Conservation (phyloP, 1,140 invertebrate species). For the Calephelis nemesis region DNA sequence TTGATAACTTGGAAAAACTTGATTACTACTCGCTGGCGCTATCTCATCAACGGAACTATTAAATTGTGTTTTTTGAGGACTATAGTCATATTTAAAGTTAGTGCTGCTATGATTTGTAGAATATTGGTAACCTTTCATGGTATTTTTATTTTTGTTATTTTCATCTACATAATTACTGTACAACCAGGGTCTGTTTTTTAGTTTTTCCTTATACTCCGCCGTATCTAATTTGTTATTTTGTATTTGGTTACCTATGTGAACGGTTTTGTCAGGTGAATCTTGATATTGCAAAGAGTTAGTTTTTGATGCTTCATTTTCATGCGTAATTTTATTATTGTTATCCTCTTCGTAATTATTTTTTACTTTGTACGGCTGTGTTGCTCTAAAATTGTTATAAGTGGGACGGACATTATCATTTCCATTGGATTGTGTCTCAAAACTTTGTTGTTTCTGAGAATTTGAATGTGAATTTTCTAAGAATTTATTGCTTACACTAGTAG, state of each 20-base stretch:
- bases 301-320: slow-evolving; percentile 29
- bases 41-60: slow-evolving; percentile 53
- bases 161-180: slow-evolving; percentile 41
- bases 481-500: slow-evolving; percentile 49
- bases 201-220: slow-evolving; percentile 52
- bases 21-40: slow-evolving; percentile 57
- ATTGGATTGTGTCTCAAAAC: slow-evolving; percentile 25
- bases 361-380: slow-evolving; percentile 32
- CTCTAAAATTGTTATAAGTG: slow-evolving; percentile 31
- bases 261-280: slow-evolving; percentile 20
- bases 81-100: slow-evolving; percentile 50
- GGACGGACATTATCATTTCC: slow-evolving; percentile 25
- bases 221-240: slow-evolving; percentile 39
- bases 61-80: slow-evolving; percentile 44
- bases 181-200: slow-evolving; percentile 46
- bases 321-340: slow-evolving; percentile 27
- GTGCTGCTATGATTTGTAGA: slow-evolving; percentile 55
- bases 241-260: slow-evolving; percentile 21
- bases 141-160: slow-evolving; percentile 45
- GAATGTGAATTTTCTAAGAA: slow-evolving; percentile 30
- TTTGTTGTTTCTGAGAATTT: slow-evolving; percentile 30
- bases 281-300: slow-evolving; percentile 24
- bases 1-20: slow-evolving; percentile 51
- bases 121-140: slow-evolving; percentile 58
- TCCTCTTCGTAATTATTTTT: slow-evolving; percentile 36